Base-by-base conservation (phyloP, 2,797 vertebrate genomes). In the Enoplosus armatus region DNA sequence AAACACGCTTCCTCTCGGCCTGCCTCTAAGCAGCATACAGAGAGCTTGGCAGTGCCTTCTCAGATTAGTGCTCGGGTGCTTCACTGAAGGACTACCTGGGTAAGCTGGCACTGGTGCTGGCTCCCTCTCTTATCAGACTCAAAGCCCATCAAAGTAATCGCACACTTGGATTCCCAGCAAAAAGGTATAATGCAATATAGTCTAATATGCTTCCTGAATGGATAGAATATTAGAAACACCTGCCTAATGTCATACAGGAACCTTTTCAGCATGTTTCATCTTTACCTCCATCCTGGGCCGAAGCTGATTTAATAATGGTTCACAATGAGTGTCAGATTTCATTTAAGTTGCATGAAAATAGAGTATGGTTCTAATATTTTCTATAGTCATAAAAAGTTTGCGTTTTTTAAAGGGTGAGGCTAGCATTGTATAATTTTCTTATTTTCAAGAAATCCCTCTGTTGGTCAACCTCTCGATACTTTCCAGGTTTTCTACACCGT, bases 1-100 rank as follows among this genome's bases (percentile, higher is more conserved):
- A 97, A 96, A 95, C 95, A 93, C 90, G 88, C 93, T 94, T 92
- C 93, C 75, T n/a, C 79, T 85, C 55, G 12, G 60, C 59, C 73
- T 53, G 72, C 75, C 79, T 72, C 63, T 39, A 77, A 83, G 80
- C 88, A 59, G 81, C 76, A 77, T 37, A 92, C 94, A 93, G 94
- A 72, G 90, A 93, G 85, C 75, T 86, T 87, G 93, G 90, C 94
- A 84, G 72, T 39, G 75, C 85, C 76, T 58, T 72, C 72, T 83
- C 79, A 90, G 85, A 93, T 93, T 84, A 92, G 85, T 71, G 75
- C 79, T 76, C 10, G 63, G 86, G 84, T 41, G 64, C 85, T 75
- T 81, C 71, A 65, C 77, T 81, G 83, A 69, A 73, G 72, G 78
- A 83, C 79, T 88, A 86, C 85, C 90, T 93, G 91, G 84, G 79